Evolutionary conservation across 2,888 invertebrate species (phyloP).

Genomic region (Chromoteleia sp.): DNA sequence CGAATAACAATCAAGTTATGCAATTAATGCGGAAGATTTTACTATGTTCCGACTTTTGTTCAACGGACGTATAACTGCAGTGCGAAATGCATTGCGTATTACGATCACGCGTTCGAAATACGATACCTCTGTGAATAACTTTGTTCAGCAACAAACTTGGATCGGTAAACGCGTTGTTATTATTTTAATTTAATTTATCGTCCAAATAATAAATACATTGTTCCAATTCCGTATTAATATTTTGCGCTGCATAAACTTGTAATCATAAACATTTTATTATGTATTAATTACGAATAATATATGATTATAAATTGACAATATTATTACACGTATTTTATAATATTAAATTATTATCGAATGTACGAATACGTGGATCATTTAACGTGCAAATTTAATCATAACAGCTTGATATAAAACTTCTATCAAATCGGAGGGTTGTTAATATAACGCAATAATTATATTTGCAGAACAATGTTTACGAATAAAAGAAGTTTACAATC

Average conservation of each 20-base stretch:
- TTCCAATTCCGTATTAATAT: not conserved
- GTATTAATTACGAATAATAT: too few relatives aligned
- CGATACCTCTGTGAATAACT: conserved; percentile 8
- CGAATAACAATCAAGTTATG: conserved; percentile 25
- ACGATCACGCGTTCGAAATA: conserved; percentile 31
- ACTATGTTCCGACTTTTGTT: not conserved
- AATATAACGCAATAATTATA: too few relatives aligned
- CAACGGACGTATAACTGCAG: not conserved
- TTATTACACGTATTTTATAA: too few relatives aligned
- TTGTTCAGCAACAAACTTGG: not conserved
- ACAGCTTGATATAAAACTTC: too few relatives aligned
- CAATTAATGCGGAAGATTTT: not conserved
- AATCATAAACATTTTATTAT: not conserved
- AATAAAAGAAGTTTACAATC: too few relatives aligned
- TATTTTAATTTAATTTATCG: conserved; percentile 1
- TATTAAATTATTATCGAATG: too few relatives aligned
- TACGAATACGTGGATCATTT: too few relatives aligned
- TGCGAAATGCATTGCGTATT: conserved; percentile 28
- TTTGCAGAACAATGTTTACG: too few relatives aligned
- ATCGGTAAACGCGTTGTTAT: not conserved
- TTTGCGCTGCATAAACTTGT: not conserved
- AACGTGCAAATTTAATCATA: too few relatives aligned
- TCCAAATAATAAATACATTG: not conserved
- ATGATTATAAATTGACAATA: too few relatives aligned
- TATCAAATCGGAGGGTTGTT: too few relatives aligned